phyloP scores from a whole-genome alignment of 2,888 invertebrate genomes.

The Biston stratarius region DNA sequence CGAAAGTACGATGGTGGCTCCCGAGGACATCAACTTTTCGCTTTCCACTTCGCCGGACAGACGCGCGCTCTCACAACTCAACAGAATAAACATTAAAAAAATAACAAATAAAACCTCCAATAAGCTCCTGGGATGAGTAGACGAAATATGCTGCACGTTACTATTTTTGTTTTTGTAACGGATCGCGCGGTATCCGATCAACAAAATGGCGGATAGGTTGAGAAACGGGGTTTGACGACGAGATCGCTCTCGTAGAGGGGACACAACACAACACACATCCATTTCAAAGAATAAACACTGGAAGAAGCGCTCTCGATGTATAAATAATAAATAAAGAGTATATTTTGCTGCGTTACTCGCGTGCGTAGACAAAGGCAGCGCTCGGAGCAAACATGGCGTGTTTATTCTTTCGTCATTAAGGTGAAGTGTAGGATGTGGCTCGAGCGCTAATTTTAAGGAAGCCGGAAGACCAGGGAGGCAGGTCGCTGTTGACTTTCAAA shows the following conservation, averaged over 20 bases:
- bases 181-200: conserved; percentile 57
- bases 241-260: conserved; percentile 55
- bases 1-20: background rate
- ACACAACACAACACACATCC: conserved; percentile 69
- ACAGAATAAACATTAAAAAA: conserved; percentile 63
- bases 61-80: conserved; percentile 59
- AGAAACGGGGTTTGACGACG: conserved; percentile 52
- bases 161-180: conserved; percentile 71
- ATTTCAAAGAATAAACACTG: conserved; percentile 82
- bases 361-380: conserved; percentile 79
- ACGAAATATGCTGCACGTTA: conserved; percentile 46
- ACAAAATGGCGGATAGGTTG: conserved; percentile 69
- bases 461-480: conserved; percentile 56
- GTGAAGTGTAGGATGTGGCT: conserved; percentile 73
- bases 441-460: conserved; percentile 78
- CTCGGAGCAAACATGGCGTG: conserved; percentile 73
- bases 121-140: conserved; percentile 59
- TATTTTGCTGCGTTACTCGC: conserved; percentile 76
- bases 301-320: conserved; percentile 79
- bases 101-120: conserved; percentile 63
- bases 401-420: conserved; percentile 83
- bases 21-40: too few relatives aligned
- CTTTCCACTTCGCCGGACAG: conserved; percentile 44
- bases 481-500: conserved; percentile 61
- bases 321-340: conserved; percentile 83